Base-by-base conservation (phyloP, 2,797 vertebrate species). In the Pipistrellus nathusii region DNA sequence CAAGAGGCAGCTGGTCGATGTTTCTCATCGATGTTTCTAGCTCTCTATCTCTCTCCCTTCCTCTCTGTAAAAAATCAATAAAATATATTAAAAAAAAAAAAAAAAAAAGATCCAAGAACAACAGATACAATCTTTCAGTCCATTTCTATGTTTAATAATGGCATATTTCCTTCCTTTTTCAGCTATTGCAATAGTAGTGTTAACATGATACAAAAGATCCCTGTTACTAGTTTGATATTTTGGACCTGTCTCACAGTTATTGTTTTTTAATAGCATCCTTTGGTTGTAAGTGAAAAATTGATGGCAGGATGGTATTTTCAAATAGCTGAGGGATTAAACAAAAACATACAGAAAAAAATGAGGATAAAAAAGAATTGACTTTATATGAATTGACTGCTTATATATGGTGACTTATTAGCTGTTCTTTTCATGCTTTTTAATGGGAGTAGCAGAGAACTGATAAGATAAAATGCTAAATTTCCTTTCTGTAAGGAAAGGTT, bases 231-330 rank as follows among this genome's bases (percentile, higher is more conserved):
- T 46, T 76, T 81, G 48, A 48, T 94, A 3, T 53, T 71, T 92
- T 92, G 69, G 69, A 13, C 25, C 41, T 81, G 0, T 75, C 17
- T 62, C n/a, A 32, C n/a, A 25, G 23, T n/a, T 71, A 2, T 44
- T 93, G 5, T 68, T 82, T 89, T 85, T 64, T 73, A 82, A n/a
- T 82, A 8, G 21, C 30, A 48, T 77, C 30, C 27, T 20, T 95
- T 80, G 23, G 46, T 92, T 85, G 51, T 87, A 86, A 57, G 30
- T 89, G 59, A 96, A 93, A 93, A 92, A 78, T 62, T 68, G 80
- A n/a, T 81, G 66, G 8, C 25, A 84, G 46, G 72, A 55, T 78
- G 6, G 2, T 55, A 77, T 92, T 85, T 96, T 25, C 57, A 92
- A 12, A 75, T 48, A 44, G 55, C 48, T 90, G 53, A 94, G 81